A percentile compares a stretch with the other conserved stretches of the same genome.
These are phyloP conservation scores for Amniataba percoides DNA, from an alignment of 2,797 vertebrate genomes.

Conservation along the genomic window DNA sequence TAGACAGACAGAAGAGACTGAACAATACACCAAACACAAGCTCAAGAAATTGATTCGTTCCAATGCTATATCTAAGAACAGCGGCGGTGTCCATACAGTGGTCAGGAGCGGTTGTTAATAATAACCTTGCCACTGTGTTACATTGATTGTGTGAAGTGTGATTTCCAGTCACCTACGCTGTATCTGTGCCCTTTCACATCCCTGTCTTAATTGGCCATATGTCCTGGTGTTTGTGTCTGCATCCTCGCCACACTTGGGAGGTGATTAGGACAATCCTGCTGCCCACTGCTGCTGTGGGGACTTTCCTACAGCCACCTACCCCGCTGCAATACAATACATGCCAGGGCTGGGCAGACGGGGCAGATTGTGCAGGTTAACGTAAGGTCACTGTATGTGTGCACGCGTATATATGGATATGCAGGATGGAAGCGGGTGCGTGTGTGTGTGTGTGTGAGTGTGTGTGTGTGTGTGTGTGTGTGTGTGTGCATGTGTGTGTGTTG, in stretches of 20 bases:
- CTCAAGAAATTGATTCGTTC: neutral
- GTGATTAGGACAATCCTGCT: slow-evolving; percentile 75
- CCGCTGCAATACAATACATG: slow-evolving; percentile 42
- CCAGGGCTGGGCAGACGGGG: slow-evolving; percentile 54
- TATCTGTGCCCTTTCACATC: slow-evolving; percentile 52
- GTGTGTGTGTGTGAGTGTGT: neutral
- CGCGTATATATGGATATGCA: slow-evolving; percentile 7
- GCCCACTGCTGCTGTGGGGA: slow-evolving; percentile 66
- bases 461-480: neutral
- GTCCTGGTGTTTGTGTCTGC: slow-evolving; percentile 65
- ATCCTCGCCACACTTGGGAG: slow-evolving; percentile 68
- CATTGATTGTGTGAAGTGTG: slow-evolving; percentile 37
- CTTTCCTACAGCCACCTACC: slow-evolving; percentile 52
- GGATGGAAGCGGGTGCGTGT: slow-evolving; percentile 9
- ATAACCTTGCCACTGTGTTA: slow-evolving; percentile 26
- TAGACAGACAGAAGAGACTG: neutral
- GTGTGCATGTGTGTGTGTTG: too few relatives aligned
- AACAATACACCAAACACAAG: neutral
- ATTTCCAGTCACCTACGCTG: slow-evolving; percentile 36
- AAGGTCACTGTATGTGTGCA: slow-evolving; percentile 56
- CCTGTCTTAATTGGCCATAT: slow-evolving; percentile 79
- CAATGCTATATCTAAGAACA: neutral
- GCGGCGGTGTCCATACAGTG: neutral
- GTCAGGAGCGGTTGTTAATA: slow-evolving; percentile 6
- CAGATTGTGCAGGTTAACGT: slow-evolving; percentile 75